Base-by-base conservation (phyloP, 2,888 invertebrate species). In the Apamea anceps region DNA sequence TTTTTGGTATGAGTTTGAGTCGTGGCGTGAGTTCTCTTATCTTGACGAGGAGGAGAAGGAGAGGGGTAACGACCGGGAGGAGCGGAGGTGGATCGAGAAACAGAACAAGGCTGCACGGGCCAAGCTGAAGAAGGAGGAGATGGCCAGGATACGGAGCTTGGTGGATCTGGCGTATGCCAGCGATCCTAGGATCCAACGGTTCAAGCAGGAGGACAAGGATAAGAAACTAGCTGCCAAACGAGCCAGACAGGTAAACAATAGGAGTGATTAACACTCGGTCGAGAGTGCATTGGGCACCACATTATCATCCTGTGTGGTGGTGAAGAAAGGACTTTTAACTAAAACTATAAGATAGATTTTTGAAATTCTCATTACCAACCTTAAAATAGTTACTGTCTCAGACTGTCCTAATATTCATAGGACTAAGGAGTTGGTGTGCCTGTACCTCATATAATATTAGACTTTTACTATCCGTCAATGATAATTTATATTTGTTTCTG, bases 1-100 rank as follows among this genome's bases (percentile, higher is more conserved):
- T 28, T 99, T 99, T 95, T 99, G 99, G 99, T 99, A 99, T 94
- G 98, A 99, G 91, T 99, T 99, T 96, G 99, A 99, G 88, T 99
- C 99, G 0, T 99, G 99, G 99, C 97, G 99, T 84, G 99, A 99
- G 94, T 99, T 98, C 96, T 99, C 99, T 3, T 99, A 99, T 94
- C 97, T 99, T 88, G 99, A 99, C 94, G 99, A 99, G 95, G 99
- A 99, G 94, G 99, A 99, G 92, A 99, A 99, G 94, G 99, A 99
- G 93, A 99, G 99, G 92, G 99, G 99, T 1, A 99, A 99, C 94
- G 99, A 99, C 95, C 98, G 99, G 3, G 99, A 99, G 91, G 99
- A 99, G 96, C 97, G 99, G 70, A 98, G 99, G 72, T 99, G 99
- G 98, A 99, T 99, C 93, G 99, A 99, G 93, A 99, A 99, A 95